Evolutionary conservation across 1,140 invertebrate species (phyloP), one percentile per base, ranked within the genome.

Genomic region (Asobara japonica): DNA sequence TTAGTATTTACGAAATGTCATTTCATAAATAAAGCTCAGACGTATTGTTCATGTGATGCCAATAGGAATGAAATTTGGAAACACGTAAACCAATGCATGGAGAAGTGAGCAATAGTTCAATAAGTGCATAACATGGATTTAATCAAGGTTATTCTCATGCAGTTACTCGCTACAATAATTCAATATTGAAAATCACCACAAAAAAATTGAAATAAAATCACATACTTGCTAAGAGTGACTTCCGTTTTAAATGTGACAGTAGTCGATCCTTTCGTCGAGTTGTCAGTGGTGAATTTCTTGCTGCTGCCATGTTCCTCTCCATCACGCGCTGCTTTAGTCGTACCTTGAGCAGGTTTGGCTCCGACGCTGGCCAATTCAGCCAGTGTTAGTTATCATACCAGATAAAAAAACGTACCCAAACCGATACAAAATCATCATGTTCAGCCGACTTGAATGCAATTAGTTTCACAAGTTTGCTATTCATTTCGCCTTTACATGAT

Each of bases 341-440:
- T 88, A 97, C 94, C 91, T 98, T 98, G 88, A 97, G 91, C 88
- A 97, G 92, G 91, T 98, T 98, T 77, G 97, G 96, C 91, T 98
- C 97, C 88, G 97, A 98, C 83, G 96, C 97, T 98, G 91, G 85
- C 83, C 83, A 85, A 87, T 72, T 84, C 78, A 84, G 81, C 85
- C 86, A 78, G 83, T 79, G 83, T 86, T 87, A 86, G 82, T 74
- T 72, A 76, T 78, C 60, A 72, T 75, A 76, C 68, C 62, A 70
- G 72, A 71, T 69, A 74, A 70, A 74, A 71, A 61, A 69, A 64
- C 8, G 48, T 20, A 41, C 22, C 71, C 72, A 72, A 77, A 73
- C 66, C 48, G 45, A 72, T 45, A 69, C 65, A 64, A 45, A 69
- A 64, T 69, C 45, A n/a, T 36, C 33, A 72, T 64, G 75, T 74